Conservation (phyloP, 2,113 vertebrate genomes). For the Ptyas mucosa region DNA sequence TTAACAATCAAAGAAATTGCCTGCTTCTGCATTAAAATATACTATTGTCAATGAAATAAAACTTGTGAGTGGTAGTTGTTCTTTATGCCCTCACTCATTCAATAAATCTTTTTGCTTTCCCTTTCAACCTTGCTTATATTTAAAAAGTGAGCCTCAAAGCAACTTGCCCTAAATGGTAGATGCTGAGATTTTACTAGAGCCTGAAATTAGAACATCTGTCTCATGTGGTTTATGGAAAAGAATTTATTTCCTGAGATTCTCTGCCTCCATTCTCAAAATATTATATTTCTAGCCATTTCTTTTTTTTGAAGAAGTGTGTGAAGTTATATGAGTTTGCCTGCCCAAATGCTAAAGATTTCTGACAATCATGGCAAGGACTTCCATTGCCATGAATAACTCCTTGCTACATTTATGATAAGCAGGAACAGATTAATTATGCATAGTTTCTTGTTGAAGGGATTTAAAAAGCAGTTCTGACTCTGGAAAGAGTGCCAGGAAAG, state of each 20-base stretch:
- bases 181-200: neutral
- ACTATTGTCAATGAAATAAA: neutral
- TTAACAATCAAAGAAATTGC: neutral
- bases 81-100: neutral
- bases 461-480: neutral
- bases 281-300: neutral
- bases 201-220: neutral
- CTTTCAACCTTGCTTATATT: neutral
- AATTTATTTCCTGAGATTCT: neutral
- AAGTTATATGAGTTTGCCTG: neutral
- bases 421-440: neutral
- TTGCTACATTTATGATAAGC: neutral
- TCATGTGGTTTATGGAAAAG: neutral
- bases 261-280: neutral
- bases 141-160: neutral
- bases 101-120: neutral
- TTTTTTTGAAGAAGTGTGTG: neutral
- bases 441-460: neutral
- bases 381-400: neutral
- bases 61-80: neutral
- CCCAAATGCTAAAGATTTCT: neutral
- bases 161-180: neutral
- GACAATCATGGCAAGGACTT: neutral
- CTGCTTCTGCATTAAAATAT: neutral
- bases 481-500: neutral